Evolutionary conservation across 2,888 invertebrate genomes (phyloP).

Genomic region (Agrotis exclamationis): DNA sequence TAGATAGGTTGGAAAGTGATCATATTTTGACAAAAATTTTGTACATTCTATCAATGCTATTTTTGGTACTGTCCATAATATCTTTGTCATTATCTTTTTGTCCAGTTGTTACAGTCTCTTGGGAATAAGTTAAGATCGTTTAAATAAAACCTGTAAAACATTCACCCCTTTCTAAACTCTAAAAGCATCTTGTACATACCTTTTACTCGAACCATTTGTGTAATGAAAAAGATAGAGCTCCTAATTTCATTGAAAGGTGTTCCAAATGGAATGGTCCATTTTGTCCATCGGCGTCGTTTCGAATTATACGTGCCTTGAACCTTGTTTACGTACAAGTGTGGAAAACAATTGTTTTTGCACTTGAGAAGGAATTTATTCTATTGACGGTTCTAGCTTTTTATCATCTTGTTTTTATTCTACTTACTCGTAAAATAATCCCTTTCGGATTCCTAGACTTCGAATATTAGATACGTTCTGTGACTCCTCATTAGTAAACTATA

Average conservation of each 20-base stretch:
- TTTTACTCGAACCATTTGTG: conserved; percentile 55
- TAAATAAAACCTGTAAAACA: conserved; percentile 10
- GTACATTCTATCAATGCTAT: too few species aligned
- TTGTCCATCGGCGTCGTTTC: conserved; percentile 50
- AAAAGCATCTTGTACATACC: conserved; percentile 41
- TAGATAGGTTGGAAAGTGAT: too few species aligned
- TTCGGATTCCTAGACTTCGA: conserved; percentile 16
- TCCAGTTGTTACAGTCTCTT: background rate
- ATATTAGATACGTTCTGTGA: conserved; percentile 13
- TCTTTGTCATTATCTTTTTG: too few species aligned
- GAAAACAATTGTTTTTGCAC: conserved; percentile 54
- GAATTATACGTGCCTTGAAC: conserved; percentile 67
- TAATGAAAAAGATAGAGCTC: conserved; percentile 65
- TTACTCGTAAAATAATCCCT: too few species aligned
- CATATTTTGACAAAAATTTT: too few species aligned
- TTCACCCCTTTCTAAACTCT: conserved; percentile 42
- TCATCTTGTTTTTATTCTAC: conserved; percentile 60
- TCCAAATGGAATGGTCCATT: conserved; percentile 57
- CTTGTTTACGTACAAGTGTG: conserved; percentile 53
- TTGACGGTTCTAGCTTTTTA: conserved; percentile 51
- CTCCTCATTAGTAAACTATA: conserved; percentile 16
- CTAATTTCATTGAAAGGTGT: conserved; percentile 67
- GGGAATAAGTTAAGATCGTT: background rate
- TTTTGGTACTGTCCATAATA: too few species aligned
- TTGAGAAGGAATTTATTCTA: conserved; percentile 56